These are phyloP conservation scores for Ormyrus rosae DNA, from an alignment of 2,888 invertebrate species.

Conservation along the genomic window DNA sequence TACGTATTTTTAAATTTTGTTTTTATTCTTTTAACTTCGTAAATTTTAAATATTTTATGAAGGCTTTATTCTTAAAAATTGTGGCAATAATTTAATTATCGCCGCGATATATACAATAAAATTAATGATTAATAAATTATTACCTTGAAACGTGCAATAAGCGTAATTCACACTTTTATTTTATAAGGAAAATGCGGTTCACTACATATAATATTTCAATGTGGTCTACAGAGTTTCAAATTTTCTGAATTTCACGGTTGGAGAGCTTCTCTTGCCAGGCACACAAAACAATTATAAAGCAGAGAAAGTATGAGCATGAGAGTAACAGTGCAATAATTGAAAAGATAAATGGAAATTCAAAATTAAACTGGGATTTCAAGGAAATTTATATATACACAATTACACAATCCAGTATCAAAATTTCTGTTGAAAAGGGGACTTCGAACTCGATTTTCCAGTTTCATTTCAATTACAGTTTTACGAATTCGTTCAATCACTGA, in stretches of 20 bases:
- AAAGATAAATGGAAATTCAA: neutral
- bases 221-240: slow-evolving; percentile 47
- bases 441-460: too few species aligned
- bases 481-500: too few species aligned
- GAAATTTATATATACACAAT: too few species aligned
- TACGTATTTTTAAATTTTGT: too few species aligned
- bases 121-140: slow-evolving; percentile 14
- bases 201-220: slow-evolving; percentile 41
- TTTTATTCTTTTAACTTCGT: neutral
- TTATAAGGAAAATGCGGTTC: neutral
- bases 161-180: too few species aligned
- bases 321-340: too few species aligned
- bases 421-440: too few species aligned
- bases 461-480: too few species aligned
- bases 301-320: neutral
- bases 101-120: neutral
- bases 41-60: neutral
- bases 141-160: too few species aligned
- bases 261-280: slow-evolving; percentile 8
- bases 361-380: neutral
- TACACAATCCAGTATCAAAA: too few species aligned
- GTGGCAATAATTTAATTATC: too few species aligned
- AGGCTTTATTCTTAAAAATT: too few species aligned
- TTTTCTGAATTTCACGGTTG: slow-evolving; percentile 45
- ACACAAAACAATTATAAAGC: slow-evolving; percentile 19